phyloP scores from a whole-genome alignment of 2,797 vertebrate genomes.

The Decapterus maruadsi region DNA sequence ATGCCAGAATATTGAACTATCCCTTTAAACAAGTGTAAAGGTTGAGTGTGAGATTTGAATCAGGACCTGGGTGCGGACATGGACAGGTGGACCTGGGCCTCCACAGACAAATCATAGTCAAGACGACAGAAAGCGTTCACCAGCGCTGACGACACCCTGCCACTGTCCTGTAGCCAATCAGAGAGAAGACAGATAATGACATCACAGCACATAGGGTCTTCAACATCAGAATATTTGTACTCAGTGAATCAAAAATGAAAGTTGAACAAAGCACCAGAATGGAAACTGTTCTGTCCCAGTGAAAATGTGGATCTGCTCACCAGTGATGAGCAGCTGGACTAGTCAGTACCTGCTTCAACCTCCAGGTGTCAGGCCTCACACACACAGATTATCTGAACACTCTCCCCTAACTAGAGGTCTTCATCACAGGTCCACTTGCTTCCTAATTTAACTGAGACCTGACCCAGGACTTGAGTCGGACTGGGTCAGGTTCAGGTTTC shows the following conservation, averaged over 20 bases:
- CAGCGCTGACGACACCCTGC: slow-evolving; percentile 57
- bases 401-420: neutral
- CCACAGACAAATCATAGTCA: slow-evolving; percentile 79
- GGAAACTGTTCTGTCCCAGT: neutral
- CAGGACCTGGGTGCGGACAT: slow-evolving; percentile 57
- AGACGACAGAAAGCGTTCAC: slow-evolving; percentile 75
- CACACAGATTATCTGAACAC: neutral
- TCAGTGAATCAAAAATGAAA: neutral
- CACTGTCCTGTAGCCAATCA: slow-evolving; percentile 51
- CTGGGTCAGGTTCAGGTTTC: neutral
- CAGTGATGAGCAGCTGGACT: neutral
- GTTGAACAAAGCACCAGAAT: neutral
- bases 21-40: no score
- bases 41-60: neutral
- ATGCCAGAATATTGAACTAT: no score
- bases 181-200: slow-evolving; percentile 21
- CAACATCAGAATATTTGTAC: neutral
- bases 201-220: neutral
- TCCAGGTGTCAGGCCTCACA: neutral
- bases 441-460: neutral
- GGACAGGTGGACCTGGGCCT: slow-evolving; percentile 77
- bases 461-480: neutral
- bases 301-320: neutral
- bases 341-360: neutral
- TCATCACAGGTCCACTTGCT: slow-evolving; percentile 1